These are phyloP conservation scores for Platysteira castanea DNA, from an alignment of 2,113 vertebrate species.

Conservation along the genomic window DNA sequence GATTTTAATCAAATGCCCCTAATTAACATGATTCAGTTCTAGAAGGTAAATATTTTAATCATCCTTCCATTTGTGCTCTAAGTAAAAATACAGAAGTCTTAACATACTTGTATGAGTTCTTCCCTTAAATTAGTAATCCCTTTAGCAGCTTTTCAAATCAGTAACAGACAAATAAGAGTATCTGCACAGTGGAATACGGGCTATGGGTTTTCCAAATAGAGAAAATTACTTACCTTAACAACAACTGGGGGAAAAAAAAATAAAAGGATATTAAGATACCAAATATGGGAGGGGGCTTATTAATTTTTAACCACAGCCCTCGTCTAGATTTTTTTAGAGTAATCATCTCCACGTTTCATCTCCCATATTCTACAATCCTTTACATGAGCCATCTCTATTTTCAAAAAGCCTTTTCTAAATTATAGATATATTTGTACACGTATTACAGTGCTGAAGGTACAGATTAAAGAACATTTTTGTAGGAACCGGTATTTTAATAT, in stretches of 20 bases:
- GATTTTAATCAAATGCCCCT: background rate
- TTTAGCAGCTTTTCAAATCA: background rate
- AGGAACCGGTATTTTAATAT: background rate
- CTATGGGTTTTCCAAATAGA: background rate
- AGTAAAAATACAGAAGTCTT: background rate
- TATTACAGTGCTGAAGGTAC: background rate
- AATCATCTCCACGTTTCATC: background rate
- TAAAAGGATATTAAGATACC: background rate
- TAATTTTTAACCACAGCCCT: background rate
- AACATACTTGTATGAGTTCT: background rate
- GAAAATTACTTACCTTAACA: background rate
- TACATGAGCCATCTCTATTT: background rate
- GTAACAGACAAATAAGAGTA: background rate
- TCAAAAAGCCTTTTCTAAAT: background rate
- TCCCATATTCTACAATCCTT: background rate
- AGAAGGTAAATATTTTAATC: background rate
- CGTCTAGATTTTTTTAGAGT: background rate
- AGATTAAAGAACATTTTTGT: background rate
- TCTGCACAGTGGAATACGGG: background rate
- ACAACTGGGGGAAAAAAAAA: background rate
- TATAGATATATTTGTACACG: background rate
- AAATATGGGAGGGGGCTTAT: fast-evolving
- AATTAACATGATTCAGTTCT: background rate
- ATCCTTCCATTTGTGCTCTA: background rate
- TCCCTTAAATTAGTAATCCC: background rate